Percentiles rank a stretch among this genome's conserved stretches.
phyloP scores from a whole-genome alignment of 2,888 invertebrate species.

The Rotaria macrura region DNA sequence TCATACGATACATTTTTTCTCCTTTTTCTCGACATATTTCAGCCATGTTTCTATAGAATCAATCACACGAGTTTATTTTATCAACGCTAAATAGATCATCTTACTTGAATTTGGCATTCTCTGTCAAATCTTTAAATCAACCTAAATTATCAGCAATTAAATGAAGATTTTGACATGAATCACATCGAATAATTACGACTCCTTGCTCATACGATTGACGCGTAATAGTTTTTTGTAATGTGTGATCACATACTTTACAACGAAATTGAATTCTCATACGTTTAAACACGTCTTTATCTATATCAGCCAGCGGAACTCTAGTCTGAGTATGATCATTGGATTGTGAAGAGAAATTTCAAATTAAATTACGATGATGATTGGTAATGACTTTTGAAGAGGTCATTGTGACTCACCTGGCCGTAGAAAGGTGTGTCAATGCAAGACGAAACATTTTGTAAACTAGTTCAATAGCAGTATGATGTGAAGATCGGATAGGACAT shows the following conservation, averaged over 20 bases:
- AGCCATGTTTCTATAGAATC: constrained; percentile 31
- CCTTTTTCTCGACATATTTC: constrained; percentile 32
- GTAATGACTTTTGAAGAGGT: background rate
- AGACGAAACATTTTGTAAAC: background rate
- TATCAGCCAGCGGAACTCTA: background rate
- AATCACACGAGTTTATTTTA: background rate
- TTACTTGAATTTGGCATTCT: constrained; percentile 36
- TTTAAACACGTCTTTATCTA: background rate
- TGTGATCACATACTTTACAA: constrained; percentile 72
- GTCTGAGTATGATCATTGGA: background rate
- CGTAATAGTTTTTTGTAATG: constrained; percentile 69
- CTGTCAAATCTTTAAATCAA: constrained; percentile 71
- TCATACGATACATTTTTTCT: constrained; percentile 22
- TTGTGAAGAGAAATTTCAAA: background rate
- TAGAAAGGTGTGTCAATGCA: background rate
- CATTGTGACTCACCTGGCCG: background rate
- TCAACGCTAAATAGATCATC: background rate
- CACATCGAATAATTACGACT: constrained; percentile 79
- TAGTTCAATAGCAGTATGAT: too few species aligned
- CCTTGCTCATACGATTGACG: constrained; percentile 74
- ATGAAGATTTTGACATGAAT: constrained; percentile 75
- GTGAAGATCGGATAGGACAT: too few species aligned
- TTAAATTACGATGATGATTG: background rate
- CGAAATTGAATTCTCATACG: constrained; percentile 56
- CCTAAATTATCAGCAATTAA: constrained; percentile 88